Percentiles rank a stretch among this genome's conserved stretches.
Evolutionary conservation across 2,113 vertebrate species (phyloP).

Genomic region (Neopipo cinnamomea): DNA sequence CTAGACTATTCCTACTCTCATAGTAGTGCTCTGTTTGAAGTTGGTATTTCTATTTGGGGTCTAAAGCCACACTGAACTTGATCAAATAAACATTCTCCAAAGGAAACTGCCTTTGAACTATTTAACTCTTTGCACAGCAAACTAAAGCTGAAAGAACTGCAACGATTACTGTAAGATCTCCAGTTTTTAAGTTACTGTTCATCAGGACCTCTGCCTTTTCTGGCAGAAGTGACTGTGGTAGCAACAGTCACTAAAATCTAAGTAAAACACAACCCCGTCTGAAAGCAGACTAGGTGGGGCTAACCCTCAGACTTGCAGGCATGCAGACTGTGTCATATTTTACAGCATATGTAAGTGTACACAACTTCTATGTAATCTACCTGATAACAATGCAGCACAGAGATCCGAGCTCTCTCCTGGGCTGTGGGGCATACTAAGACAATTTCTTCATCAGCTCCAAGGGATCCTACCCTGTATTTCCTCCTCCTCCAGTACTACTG

Average conservation of each 20-base stretch:
- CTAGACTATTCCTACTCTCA: constrained; percentile 22
- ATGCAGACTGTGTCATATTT: background rate
- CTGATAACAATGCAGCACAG: background rate
- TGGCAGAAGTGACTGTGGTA: background rate
- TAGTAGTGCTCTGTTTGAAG: constrained; percentile 46
- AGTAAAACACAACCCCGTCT: background rate
- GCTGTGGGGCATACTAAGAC: background rate
- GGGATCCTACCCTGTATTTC: background rate
- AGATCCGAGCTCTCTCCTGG: background rate
- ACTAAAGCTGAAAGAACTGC: background rate
- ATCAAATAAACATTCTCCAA: constrained; percentile 51
- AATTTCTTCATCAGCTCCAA: background rate
- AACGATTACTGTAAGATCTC: background rate
- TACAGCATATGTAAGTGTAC: background rate
- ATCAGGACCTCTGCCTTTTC: background rate
- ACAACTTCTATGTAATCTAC: background rate
- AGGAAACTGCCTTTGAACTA: constrained; percentile 31
- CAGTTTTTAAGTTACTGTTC: background rate
- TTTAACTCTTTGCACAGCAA: constrained; percentile 34
- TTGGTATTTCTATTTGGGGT: constrained; percentile 40
- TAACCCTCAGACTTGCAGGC: background rate
- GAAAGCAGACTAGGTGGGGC: constrained; percentile 10
- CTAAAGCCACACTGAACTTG: constrained; percentile 37
- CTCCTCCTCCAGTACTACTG: background rate
- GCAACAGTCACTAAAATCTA: background rate